These are phyloP conservation scores for Brachyptera putata DNA, from an alignment of 2,888 invertebrate species.

Conservation along the genomic window DNA sequence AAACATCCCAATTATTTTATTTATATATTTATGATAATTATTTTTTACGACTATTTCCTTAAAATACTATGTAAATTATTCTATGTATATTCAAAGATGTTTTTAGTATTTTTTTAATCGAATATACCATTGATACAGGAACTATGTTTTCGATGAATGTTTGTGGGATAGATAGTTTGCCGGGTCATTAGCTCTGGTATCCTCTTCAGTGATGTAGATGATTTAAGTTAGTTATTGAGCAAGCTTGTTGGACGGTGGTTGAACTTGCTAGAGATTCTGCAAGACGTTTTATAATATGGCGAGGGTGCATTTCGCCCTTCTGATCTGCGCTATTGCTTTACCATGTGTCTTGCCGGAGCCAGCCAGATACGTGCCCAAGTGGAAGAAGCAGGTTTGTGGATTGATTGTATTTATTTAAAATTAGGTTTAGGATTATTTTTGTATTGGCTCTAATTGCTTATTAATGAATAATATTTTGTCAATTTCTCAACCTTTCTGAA, in stretches of 20 bases:
- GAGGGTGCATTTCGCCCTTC: constrained; percentile 20
- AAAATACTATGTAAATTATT: too few relatives aligned
- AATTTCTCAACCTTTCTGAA: too few relatives aligned
- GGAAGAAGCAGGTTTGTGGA: constrained; percentile 69
- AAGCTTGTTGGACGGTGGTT: not conserved
- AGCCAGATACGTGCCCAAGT: constrained; percentile 63
- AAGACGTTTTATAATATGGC: constrained; percentile 19
- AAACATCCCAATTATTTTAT: too few relatives aligned
- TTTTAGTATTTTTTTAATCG: too few relatives aligned
- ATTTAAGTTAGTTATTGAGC: not conserved
- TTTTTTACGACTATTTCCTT: too few relatives aligned
- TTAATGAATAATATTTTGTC: too few relatives aligned
- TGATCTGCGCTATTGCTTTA: constrained; percentile 24
- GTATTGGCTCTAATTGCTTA: too few relatives aligned
- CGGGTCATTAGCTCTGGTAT: not conserved
- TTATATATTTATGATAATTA: too few relatives aligned
- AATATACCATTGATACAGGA: too few relatives aligned
- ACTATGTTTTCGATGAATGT: too few relatives aligned
- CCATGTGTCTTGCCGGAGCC: constrained; percentile 27
- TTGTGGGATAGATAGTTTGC: not conserved
- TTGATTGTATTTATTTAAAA: not conserved
- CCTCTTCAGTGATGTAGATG: not conserved
- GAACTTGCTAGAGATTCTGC: not conserved
- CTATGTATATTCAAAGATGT: too few relatives aligned
- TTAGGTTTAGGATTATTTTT: too few relatives aligned